Base-by-base conservation (phyloP, 2,797 vertebrate genomes). In the Sebastes elongatus region DNA sequence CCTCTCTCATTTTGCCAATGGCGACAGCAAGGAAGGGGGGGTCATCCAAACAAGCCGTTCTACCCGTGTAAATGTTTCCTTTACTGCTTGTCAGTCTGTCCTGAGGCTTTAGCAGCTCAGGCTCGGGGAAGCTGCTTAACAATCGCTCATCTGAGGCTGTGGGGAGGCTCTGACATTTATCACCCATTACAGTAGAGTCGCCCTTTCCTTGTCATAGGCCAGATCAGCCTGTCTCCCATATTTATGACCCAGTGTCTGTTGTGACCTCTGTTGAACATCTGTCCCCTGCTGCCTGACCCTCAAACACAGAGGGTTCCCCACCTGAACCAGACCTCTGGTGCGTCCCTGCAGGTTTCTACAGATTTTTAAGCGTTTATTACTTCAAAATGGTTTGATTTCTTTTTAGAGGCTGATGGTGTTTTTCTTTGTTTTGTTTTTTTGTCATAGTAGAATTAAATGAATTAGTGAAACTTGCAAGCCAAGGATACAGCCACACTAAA, bases 31-130 rank as follows among this genome's bases (percentile, higher is more conserved):
- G 76, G 85, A 71, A 82, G 30, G 74, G 60, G 38, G 60, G 74
- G 93, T 94, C 91, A 91, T 86, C 93, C 87, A 92, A 94, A 94
- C 89, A 93, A 82, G 72, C 84, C 78, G 32, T 91, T 91, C 78
- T 86, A 60, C 73, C 83, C 27, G 49, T 66, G 84, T 92, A 90
- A 94, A 94, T 92, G 88, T 94, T 95, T 93, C 92, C 92, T 91
- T 89, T 86, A 74, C 84, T 80, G 90, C 83, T 90, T 86, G 93
- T 93, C 94, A 88, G 87, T 90, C 87, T 84, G 74, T 82, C 90
- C 80, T 1, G 46, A 70, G 85, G 83, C 88, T 82, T 83, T 74
- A 59, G 76, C 66, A 33, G 59, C 82, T 75, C 66, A 16, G 71
- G 87, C 83, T 87, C 76, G 65, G 77, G 65, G 78, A 93, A 88